phyloP scores from a whole-genome alignment of 2,797 vertebrate genomes.

The Adrianichthys oophorus region DNA sequence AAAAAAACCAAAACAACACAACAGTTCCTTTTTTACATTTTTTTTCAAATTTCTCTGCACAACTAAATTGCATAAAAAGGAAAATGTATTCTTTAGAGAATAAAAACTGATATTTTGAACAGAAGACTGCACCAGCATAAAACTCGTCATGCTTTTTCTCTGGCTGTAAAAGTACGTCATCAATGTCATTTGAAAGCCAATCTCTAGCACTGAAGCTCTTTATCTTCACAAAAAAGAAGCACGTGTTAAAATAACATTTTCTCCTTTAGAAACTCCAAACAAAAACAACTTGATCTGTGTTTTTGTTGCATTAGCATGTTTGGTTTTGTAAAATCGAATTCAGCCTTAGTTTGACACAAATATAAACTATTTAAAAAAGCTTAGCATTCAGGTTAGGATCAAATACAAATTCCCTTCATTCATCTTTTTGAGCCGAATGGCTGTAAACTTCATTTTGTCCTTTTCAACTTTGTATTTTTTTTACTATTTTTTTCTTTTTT shows the following conservation, averaged over 20 bases:
- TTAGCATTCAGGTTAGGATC: slow-evolving; percentile 4
- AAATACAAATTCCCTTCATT: not conserved
- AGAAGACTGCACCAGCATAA: not conserved
- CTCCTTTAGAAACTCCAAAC: slow-evolving; percentile 42
- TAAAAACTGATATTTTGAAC: not conserved
- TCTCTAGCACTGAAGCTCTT: slow-evolving; percentile 28
- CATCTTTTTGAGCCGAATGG: not conserved
- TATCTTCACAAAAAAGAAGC: slow-evolving; percentile 31
- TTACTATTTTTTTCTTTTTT: slow-evolving; percentile 13
- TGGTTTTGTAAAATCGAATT: slow-evolving; percentile 11
- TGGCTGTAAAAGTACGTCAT: slow-evolving; percentile 17
- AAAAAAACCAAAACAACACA: slow-evolving; percentile 3
- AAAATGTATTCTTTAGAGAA: not conserved
- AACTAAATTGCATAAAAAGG: not conserved
- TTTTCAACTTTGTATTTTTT: slow-evolving; percentile 17
- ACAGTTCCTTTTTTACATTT: not conserved
- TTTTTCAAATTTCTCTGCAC: not conserved
- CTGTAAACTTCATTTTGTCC: slow-evolving; percentile 34
- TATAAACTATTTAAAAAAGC: slow-evolving; percentile 33
- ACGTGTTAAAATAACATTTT: slow-evolving; percentile 39
- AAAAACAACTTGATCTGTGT: slow-evolving; percentile 13
- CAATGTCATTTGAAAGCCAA: slow-evolving; percentile 26
- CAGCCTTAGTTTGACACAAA: slow-evolving; percentile 6
- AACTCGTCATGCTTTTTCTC: slow-evolving; percentile 9
- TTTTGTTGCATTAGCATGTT: slow-evolving; percentile 46